A percentile compares a stretch with the other conserved stretches of the same genome.
phyloP scores from a whole-genome alignment of 2,797 vertebrate species.

The Pseudochirops corinnae region DNA sequence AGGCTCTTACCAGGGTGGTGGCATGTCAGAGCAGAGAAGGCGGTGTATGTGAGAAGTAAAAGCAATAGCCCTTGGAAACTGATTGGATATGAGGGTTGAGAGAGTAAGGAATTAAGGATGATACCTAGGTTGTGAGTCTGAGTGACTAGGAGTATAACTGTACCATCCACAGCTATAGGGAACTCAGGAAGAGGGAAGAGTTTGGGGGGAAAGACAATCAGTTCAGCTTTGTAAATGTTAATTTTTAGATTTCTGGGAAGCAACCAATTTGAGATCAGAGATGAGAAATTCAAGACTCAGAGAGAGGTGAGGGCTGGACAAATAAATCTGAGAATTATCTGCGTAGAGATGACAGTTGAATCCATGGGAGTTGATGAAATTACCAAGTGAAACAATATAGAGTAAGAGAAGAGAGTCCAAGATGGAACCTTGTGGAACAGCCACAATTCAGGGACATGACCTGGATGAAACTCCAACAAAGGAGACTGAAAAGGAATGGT shows the following conservation, averaged over 20 bases:
- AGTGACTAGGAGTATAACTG: not conserved
- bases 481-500: not conserved
- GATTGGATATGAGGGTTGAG: not conserved
- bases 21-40: not conserved
- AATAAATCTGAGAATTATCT: not conserved
- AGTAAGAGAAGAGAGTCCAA: not conserved
- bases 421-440: no score
- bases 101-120: not conserved
- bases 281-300: not conserved
- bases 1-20: not conserved
- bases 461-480: not conserved
- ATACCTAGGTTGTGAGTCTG: rapidly evolving
- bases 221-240: not conserved
- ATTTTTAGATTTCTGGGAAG: not conserved
- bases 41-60: not conserved
- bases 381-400: not conserved
- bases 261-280: not conserved
- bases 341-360: not conserved
- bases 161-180: not conserved
- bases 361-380: not conserved
- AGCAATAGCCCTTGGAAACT: not conserved
- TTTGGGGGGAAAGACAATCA: not conserved
- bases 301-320: not conserved
- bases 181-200: not conserved
- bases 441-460: not conserved